These are phyloP conservation scores for Drosophila fulvimacula DNA, from an alignment of 2,888 invertebrate genomes.

Conservation along the genomic window DNA sequence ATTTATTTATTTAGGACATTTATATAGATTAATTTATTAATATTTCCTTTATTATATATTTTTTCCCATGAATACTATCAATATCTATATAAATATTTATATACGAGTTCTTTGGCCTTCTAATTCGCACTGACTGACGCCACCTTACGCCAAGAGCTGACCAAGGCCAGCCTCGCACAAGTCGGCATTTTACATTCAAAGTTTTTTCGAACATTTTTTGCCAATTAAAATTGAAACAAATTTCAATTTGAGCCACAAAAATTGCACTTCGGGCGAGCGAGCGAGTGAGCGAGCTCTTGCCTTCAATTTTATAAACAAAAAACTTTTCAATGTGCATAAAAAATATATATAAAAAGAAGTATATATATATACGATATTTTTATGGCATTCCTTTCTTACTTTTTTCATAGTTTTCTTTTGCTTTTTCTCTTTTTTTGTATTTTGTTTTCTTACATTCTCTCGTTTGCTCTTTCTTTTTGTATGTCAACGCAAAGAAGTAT, in stretches of 20 bases:
- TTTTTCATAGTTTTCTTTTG: conserved; percentile 11
- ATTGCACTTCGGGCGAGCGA: not conserved
- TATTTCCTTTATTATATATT: not conserved
- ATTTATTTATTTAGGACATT: too few species aligned
- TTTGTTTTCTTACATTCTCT: not conserved
- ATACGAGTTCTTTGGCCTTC: not conserved
- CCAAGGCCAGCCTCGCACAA: not conserved
- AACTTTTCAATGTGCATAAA: not conserved
- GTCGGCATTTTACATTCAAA: not conserved
- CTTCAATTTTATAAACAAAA: not conserved
- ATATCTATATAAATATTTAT: not conserved
- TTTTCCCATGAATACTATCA: not conserved
- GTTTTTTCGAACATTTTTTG: not conserved
- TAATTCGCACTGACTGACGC: not conserved
- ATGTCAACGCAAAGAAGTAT: conserved; percentile 67
- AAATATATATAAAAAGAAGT: not conserved
- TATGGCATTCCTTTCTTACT: not conserved
- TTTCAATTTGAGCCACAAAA: conserved; percentile 2
- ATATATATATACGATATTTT: not conserved
- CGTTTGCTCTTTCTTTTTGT: conserved; percentile 13
- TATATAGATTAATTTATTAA: not conserved
- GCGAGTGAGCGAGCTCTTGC: not conserved
- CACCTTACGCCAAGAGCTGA: not conserved
- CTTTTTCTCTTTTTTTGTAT: conserved; percentile 19
- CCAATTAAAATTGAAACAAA: not conserved